These are phyloP conservation scores for Liodrosophila aerea DNA, from an alignment of 2,888 invertebrate genomes.

Conservation along the genomic window DNA sequence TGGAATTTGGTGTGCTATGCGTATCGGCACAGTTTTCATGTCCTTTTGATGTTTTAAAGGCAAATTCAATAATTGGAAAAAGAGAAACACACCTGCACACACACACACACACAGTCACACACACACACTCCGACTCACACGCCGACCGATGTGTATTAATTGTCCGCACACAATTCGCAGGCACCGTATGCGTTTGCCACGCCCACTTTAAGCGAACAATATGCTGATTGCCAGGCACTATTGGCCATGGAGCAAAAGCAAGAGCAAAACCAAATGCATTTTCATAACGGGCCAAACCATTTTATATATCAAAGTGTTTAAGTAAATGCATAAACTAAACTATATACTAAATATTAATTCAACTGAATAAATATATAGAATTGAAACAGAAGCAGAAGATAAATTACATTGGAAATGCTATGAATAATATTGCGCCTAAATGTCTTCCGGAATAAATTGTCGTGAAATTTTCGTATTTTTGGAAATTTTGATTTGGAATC, in stretches of 20 bases:
- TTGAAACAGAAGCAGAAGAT: constrained; percentile 33
- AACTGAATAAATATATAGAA: constrained; percentile 12
- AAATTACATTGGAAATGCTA: constrained; percentile 44
- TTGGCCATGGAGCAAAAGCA: constrained; percentile 72
- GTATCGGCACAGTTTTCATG: constrained; percentile 49
- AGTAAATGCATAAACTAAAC: constrained; percentile 33
- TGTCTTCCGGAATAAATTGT: constrained; percentile 82
- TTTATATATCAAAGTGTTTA: constrained; percentile 74
- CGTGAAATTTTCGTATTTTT: constrained; percentile 82
- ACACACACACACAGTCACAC: constrained; percentile 6
- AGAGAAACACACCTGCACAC: constrained; percentile 2
- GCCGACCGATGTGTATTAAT: constrained; percentile 13
- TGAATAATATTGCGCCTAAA: constrained; percentile 73
- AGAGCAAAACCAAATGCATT: constrained; percentile 66
- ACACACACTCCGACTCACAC: constrained; percentile 3
- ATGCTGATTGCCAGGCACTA: constrained; percentile 72
- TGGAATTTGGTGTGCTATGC: constrained; percentile 5
- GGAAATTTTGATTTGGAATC: constrained; percentile 82
- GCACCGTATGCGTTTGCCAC: constrained; percentile 36
- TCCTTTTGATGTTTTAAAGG: constrained; percentile 12
- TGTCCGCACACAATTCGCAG: constrained; percentile 24
- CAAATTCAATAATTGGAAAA: constrained; percentile 54
- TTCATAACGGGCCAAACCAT: constrained; percentile 73
- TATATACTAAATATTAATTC: constrained; percentile 19
- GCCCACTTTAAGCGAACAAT: constrained; percentile 54